Evolutionary conservation across 2,113 vertebrate species (phyloP).

Genomic region (Eonycteris spelaea): DNA sequence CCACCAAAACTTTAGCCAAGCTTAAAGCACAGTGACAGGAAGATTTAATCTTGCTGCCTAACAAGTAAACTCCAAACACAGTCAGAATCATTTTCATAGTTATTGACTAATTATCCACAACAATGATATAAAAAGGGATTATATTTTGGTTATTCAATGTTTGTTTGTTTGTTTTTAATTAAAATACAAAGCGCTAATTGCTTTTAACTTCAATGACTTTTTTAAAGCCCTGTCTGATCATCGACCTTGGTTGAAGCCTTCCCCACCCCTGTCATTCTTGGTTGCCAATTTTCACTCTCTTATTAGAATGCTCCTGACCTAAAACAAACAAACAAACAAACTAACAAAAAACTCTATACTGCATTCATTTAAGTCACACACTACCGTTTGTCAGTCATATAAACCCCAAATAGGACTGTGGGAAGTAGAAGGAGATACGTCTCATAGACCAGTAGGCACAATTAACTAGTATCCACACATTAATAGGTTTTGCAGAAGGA

Average conservation of each 20-base stretch:
- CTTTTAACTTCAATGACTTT: neutral
- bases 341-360: neutral
- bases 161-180: neutral
- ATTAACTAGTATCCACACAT: neutral
- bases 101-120: neutral
- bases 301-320: neutral
- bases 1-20: neutral
- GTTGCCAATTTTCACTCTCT: neutral
- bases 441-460: neutral
- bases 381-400: neutral
- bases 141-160: neutral
- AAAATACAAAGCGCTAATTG: neutral
- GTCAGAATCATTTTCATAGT: neutral
- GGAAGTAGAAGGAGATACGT: neutral
- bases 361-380: neutral
- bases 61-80: neutral
- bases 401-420: neutral
- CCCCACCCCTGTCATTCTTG: neutral
- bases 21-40: neutral
- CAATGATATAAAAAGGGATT: neutral
- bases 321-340: neutral
- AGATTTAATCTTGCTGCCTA: neutral
- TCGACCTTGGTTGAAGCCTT: neutral
- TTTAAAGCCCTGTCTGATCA: neutral
- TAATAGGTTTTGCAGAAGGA: neutral